Percentiles rank a stretch among this genome's conserved stretches.
These are phyloP conservation scores for Clostera curtula DNA, from an alignment of 2,888 invertebrate genomes.

Conservation along the genomic window DNA sequence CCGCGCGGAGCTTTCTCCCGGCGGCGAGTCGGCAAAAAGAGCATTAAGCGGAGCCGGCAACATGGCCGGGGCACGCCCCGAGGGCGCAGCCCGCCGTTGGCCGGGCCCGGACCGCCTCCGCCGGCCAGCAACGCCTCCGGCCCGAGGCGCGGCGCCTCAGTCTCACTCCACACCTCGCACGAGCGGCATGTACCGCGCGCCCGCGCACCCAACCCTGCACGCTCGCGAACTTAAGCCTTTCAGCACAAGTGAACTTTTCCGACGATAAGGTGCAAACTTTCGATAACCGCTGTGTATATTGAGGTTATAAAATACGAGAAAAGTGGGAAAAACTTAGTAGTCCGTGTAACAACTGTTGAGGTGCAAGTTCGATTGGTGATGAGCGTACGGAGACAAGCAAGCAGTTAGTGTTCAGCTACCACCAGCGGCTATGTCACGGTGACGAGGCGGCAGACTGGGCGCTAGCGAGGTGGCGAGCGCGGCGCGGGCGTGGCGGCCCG, in stretches of 20 bases:
- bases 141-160: constrained; percentile 27
- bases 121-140: constrained; percentile 35
- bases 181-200: constrained; percentile 20
- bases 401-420: no score
- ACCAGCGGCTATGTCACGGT: constrained; percentile 34
- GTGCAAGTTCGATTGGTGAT: no score
- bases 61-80: constrained; percentile 66
- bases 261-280: no score
- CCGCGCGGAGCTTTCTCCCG: constrained; percentile 71
- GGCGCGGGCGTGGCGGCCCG: constrained; percentile 47
- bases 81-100: constrained; percentile 31
- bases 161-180: constrained; percentile 36
- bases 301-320: no score
- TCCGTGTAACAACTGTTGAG: no score
- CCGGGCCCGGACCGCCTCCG: constrained; percentile 36
- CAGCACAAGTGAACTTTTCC: background rate
- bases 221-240: constrained; percentile 13
- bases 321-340: no score
- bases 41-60: constrained; percentile 58
- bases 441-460: constrained; percentile 41
- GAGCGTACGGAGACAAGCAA: no score
- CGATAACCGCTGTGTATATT: no score
- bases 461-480: constrained; percentile 45
- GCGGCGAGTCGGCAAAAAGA: constrained; percentile 67
- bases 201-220: constrained; percentile 17